A percentile compares a stretch with the other conserved stretches of the same genome.
phyloP scores from a whole-genome alignment of 2,797 vertebrate genomes.

The Chrosomus eos region DNA sequence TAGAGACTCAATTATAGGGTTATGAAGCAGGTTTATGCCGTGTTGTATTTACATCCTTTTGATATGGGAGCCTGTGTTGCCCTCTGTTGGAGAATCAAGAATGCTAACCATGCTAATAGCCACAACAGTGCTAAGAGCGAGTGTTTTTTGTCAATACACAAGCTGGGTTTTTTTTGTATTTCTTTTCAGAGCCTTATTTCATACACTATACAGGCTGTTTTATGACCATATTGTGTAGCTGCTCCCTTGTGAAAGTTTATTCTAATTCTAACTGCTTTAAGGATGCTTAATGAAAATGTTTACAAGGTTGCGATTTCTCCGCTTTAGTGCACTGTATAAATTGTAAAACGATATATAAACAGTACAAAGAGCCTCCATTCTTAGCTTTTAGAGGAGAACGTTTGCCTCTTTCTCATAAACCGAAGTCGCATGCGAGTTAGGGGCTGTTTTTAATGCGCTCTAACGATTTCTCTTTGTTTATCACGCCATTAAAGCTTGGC shows the following conservation, averaged over 20 bases:
- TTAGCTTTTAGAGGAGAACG: slow-evolving; percentile 40
- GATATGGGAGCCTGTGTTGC: slow-evolving; percentile 66
- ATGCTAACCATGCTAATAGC: slow-evolving; percentile 2
- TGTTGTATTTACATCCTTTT: slow-evolving; percentile 12
- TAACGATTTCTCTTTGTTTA: slow-evolving; percentile 59
- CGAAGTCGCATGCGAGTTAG: slow-evolving; percentile 45
- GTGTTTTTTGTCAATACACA: background rate
- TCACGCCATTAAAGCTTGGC: slow-evolving; percentile 56
- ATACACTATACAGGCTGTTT: background rate
- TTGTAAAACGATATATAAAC: slow-evolving; percentile 40
- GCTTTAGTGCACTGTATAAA: slow-evolving; percentile 35
- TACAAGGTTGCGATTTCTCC: slow-evolving; percentile 29
- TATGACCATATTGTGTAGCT: slow-evolving; percentile 1
- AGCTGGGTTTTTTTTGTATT: background rate
- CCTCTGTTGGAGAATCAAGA: slow-evolving; percentile 66
- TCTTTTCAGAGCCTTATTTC: slow-evolving; percentile 5
- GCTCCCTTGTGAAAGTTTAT: slow-evolving; percentile 10
- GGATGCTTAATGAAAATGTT: slow-evolving; percentile 41
- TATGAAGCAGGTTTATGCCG: slow-evolving; percentile 1
- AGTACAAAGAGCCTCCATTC: slow-evolving; percentile 15
- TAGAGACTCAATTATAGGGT: slow-evolving; percentile 5
- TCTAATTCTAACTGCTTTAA: slow-evolving; percentile 28
- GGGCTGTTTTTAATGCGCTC: slow-evolving; percentile 52
- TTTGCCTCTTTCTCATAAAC: slow-evolving; percentile 53
- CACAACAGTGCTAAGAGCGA: background rate